phyloP scores from a whole-genome alignment of 2,113 vertebrate genomes.

The Ivindomyrus marchei region DNA sequence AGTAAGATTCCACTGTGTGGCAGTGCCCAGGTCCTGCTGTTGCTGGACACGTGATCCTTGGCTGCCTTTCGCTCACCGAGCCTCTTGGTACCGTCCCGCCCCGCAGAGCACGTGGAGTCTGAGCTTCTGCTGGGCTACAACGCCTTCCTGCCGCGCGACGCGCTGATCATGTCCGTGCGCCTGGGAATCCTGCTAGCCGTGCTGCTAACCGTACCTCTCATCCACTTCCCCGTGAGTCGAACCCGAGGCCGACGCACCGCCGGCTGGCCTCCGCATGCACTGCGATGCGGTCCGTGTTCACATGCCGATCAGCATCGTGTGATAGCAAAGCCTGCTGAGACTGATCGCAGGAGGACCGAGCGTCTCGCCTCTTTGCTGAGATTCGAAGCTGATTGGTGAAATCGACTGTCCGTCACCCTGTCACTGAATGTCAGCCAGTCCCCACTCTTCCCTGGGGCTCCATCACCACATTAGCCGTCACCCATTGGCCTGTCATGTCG shows the following conservation, averaged over 20 bases:
- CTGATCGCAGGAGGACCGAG: background rate
- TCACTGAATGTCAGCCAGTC: background rate
- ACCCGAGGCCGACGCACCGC: background rate
- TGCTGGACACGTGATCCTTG: background rate
- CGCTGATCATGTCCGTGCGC: slow-evolving; percentile 73
- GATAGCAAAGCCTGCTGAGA: background rate
- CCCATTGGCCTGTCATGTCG: background rate
- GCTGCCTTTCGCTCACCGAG: background rate
- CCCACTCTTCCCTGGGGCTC: background rate
- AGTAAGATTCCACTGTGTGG: background rate
- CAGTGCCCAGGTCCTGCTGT: background rate
- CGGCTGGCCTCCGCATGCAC: background rate
- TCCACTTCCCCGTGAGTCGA: slow-evolving; percentile 90
- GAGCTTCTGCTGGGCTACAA: slow-evolving; percentile 77
- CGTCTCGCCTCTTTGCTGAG: background rate
- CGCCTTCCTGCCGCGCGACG: slow-evolving; percentile 68
- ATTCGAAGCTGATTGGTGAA: background rate
- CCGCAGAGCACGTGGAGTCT: slow-evolving; percentile 75
- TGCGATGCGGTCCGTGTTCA: background rate
- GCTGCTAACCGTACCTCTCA: slow-evolving; percentile 83
- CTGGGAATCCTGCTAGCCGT: slow-evolving; percentile 79
- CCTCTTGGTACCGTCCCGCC: slow-evolving; percentile 13
- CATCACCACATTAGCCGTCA: background rate
- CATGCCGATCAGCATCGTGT: background rate
- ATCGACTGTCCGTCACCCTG: background rate